Percentiles rank a stretch among this genome's conserved stretches.
phyloP scores from a whole-genome alignment of 2,888 invertebrate species.

The Papilio demoleus region DNA sequence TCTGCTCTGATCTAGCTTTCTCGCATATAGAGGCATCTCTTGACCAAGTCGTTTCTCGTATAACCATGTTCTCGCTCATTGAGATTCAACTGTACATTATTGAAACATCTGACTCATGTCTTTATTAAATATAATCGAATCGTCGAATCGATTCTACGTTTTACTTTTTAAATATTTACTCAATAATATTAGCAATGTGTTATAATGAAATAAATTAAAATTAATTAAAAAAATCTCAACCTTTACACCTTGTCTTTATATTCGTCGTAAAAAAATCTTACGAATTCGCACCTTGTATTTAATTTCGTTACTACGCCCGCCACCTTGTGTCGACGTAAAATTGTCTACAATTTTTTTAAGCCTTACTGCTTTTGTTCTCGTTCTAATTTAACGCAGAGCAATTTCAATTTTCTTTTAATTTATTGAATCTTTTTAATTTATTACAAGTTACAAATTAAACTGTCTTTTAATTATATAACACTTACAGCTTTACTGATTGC shows the following conservation, averaged over 20 bases:
- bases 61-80: too few species aligned
- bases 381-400: neutral
- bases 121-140: neutral
- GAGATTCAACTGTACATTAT: too few species aligned
- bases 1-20: too few species aligned
- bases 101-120: neutral
- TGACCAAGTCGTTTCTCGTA: too few species aligned
- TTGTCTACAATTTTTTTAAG: conserved; percentile 1
- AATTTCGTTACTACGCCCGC: conserved; percentile 19
- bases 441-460: neutral
- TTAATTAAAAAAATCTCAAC: conserved; percentile 27
- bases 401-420: neutral
- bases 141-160: neutral
- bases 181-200: conserved; percentile 15
- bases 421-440: neutral
- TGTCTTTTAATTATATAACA: neutral
- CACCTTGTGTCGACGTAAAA: conserved; percentile 26
- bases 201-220: conserved; percentile 8
- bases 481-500: too few species aligned
- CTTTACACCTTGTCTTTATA: conserved; percentile 38
- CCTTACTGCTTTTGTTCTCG: neutral
- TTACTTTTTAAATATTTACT: conserved; percentile 5
- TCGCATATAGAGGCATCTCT: too few species aligned
- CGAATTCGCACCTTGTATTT: conserved; percentile 37
- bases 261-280: conserved; percentile 33